Evolutionary conservation across 2,113 vertebrate species (phyloP).

Genomic region (Columbina picui): DNA sequence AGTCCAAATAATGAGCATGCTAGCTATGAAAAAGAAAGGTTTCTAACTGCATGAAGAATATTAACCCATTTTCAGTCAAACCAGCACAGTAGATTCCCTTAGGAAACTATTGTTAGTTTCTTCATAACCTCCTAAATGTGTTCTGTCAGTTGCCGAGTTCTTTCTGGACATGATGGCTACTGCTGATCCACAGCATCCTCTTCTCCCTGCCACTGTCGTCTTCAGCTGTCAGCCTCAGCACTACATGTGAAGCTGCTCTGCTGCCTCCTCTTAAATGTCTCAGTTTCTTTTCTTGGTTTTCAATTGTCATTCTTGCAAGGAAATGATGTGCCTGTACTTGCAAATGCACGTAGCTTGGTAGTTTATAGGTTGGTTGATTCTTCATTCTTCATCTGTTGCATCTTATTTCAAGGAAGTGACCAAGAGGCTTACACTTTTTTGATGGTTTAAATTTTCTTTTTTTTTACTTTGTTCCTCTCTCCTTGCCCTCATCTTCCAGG

Average conservation of each 20-base stretch:
- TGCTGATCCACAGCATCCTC: background rate
- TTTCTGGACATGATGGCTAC: background rate
- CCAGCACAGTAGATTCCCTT: background rate
- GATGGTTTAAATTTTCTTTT: background rate
- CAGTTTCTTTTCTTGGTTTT: background rate
- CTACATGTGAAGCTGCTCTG: background rate
- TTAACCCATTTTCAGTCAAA: too few species aligned
- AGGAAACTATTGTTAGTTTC: background rate
- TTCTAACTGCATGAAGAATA: too few species aligned
- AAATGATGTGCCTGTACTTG: background rate
- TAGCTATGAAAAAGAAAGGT: too few species aligned
- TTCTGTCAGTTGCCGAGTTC: background rate
- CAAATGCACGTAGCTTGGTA: background rate
- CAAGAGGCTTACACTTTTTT: background rate
- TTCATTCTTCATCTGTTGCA: background rate
- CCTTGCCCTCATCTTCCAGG: conserved; percentile 72
- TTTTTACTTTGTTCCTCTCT: background rate
- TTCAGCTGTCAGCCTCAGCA: background rate
- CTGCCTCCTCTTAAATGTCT: background rate
- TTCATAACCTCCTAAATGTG: background rate
- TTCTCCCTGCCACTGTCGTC: fast-evolving
- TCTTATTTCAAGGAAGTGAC: background rate
- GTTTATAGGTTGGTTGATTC: background rate
- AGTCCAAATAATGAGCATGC: too few species aligned
- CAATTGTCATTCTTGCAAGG: background rate